phyloP scores from a whole-genome alignment of 2,797 vertebrate genomes.

The Rachycentron canadum region DNA sequence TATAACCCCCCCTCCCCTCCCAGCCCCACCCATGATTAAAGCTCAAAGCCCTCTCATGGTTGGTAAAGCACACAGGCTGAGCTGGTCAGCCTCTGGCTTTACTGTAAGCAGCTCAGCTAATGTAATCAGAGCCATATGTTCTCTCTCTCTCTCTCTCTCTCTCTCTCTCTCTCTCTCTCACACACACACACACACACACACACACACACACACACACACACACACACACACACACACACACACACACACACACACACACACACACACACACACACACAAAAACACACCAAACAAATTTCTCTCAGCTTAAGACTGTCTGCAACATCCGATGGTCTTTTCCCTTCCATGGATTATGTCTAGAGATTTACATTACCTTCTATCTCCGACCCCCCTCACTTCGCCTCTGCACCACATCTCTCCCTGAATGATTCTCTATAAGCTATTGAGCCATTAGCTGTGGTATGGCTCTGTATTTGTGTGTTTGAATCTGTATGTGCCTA shows the following conservation, averaged over 20 bases:
- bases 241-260: slow-evolving; percentile 32
- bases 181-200: slow-evolving; percentile 35
- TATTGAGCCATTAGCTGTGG: slow-evolving; percentile 66
- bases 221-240: slow-evolving; percentile 39
- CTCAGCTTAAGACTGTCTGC: slow-evolving; percentile 69
- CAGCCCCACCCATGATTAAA: slow-evolving; percentile 63
- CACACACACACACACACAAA: slow-evolving; percentile 32
- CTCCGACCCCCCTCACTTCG: slow-evolving; percentile 5
- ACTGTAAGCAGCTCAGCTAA: slow-evolving; percentile 79
- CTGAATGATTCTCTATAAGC: slow-evolving; percentile 71
- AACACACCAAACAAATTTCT: slow-evolving; percentile 63
- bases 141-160: neutral
- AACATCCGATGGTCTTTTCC: slow-evolving; percentile 75
- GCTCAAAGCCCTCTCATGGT: slow-evolving; percentile 60
- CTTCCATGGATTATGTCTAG: slow-evolving; percentile 75
- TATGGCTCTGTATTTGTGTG: slow-evolving; percentile 52
- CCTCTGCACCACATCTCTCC: slow-evolving; percentile 40
- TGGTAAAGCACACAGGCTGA: slow-evolving; percentile 63
- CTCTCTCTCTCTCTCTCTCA: neutral
- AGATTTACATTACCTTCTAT: slow-evolving; percentile 73
- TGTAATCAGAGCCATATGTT: slow-evolving; percentile 76
- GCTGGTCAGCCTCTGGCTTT: slow-evolving; percentile 77
- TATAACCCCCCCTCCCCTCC: neutral
- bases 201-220: slow-evolving; percentile 36
- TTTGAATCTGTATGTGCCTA: slow-evolving; percentile 40